Percentiles rank a stretch among this genome's conserved stretches.
Conservation (phyloP, 2,797 vertebrate genomes). For the Tenualosa ilisha region DNA sequence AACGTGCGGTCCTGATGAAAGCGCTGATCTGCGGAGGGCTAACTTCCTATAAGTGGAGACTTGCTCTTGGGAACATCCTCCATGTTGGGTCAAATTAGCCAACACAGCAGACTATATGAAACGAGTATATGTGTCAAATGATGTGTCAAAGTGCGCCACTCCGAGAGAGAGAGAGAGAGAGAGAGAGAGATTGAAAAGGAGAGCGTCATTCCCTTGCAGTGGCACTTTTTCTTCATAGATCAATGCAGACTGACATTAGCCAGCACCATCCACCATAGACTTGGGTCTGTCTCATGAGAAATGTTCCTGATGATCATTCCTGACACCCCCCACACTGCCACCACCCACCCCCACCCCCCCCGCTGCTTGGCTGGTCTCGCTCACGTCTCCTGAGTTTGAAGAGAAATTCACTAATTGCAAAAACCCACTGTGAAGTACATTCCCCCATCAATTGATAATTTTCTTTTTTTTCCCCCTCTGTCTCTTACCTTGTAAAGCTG, state of each 20-base stretch:
- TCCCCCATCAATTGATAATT: constrained; percentile 26
- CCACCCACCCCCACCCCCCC: no score
- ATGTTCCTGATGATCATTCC: constrained; percentile 44
- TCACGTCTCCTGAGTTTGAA: constrained; percentile 17
- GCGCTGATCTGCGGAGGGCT: background rate
- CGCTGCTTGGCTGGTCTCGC: constrained; percentile 11
- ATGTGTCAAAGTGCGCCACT: constrained; percentile 4
- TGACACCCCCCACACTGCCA: background rate
- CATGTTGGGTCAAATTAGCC: constrained; percentile 6
- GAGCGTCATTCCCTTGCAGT: background rate
- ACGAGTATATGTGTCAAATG: constrained; percentile 6
- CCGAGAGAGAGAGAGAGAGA: background rate
- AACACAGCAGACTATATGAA: constrained; percentile 11
- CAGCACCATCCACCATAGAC: constrained; percentile 25
- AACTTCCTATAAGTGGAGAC: background rate
- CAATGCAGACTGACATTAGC: constrained; percentile 16
- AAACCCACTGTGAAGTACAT: constrained; percentile 31
- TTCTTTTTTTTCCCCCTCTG: constrained; percentile 8
- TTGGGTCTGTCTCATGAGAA: constrained; percentile 37
- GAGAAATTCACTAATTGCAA: constrained; percentile 27
- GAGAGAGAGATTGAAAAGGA: no score
- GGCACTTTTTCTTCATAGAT: constrained; percentile 14
- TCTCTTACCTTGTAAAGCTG: constrained; percentile 71
- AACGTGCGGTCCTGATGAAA: background rate
- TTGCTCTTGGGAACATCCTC: background rate